Evolutionary conservation across 2,888 invertebrate genomes (phyloP).

Genomic region (Fragum fragum): DNA sequence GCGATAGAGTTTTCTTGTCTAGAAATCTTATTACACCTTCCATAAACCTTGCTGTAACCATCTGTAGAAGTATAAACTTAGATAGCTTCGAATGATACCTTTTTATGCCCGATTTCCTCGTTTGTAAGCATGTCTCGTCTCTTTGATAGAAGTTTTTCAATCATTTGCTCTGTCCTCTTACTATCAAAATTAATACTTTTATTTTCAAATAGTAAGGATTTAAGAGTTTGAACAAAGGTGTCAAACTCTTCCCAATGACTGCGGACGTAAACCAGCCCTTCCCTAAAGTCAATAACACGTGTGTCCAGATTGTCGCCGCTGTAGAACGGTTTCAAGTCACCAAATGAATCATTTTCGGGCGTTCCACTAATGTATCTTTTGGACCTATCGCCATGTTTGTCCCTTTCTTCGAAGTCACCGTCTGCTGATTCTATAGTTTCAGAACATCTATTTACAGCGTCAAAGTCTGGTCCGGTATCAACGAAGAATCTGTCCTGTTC

Average conservation of each 20-base stretch:
- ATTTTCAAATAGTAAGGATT: conserved; percentile 45
- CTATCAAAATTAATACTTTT: conserved; percentile 41
- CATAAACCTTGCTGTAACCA: conserved; percentile 57
- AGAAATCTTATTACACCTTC: conserved; percentile 57
- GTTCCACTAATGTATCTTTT: conserved; percentile 29
- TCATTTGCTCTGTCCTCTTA: conserved; percentile 20
- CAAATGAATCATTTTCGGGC: conserved; percentile 40
- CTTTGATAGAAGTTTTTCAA: conserved; percentile 37
- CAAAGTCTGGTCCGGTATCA: no score
- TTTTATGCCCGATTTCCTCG: conserved; percentile 4
- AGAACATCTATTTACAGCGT: no score
- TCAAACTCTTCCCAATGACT: conserved; percentile 65
- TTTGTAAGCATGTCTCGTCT: conserved; percentile 49
- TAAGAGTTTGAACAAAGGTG: conserved; percentile 43
- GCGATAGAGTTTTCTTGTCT: conserved; percentile 60
- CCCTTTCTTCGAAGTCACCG: conserved; percentile 24
- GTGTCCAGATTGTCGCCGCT: conserved; percentile 55
- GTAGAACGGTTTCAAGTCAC: conserved; percentile 65
- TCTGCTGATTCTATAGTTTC: no score
- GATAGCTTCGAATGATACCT: conserved; percentile 49
- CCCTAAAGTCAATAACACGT: conserved; percentile 64
- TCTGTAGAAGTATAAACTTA: conserved; percentile 62
- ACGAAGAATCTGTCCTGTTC: no score
- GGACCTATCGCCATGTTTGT: conserved; percentile 38
- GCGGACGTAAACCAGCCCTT: conserved; percentile 64